Evolutionary conservation across 2,888 invertebrate genomes (phyloP).

Genomic region (Drosophila niveifrons): DNA sequence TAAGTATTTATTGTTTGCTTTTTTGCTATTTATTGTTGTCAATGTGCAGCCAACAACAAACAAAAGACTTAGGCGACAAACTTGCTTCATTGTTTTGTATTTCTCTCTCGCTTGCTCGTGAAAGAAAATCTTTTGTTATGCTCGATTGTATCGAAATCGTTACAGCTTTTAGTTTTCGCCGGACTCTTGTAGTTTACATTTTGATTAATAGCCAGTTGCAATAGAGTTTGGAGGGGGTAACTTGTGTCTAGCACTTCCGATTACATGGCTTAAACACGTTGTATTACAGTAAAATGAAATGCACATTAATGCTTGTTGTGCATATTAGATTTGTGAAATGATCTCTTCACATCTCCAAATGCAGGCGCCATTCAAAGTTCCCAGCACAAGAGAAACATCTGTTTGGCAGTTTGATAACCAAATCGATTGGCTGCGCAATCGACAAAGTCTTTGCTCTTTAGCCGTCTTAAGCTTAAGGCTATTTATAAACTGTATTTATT

Average conservation of each 20-base stretch:
- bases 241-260: background rate
- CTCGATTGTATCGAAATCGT: conserved; percentile 28
- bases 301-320: background rate
- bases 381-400: conserved; percentile 12
- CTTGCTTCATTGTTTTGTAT: conserved; percentile 54
- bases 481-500: conserved; percentile 66
- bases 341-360: conserved; percentile 5
- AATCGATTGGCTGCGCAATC: conserved; percentile 18
- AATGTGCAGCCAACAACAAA: conserved; percentile 49
- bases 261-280: background rate
- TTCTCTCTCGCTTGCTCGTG: conserved; percentile 6
- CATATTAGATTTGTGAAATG: conserved; percentile 6
- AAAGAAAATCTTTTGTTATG: conserved; percentile 55
- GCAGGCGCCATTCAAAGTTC: conserved; percentile 15
- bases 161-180: conserved; percentile 4
- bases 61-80: conserved; percentile 78
- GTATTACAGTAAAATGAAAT: background rate
- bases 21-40: conserved; percentile 38
- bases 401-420: conserved; percentile 3
- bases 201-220: conserved; percentile 23
- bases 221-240: background rate
- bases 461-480: conserved; percentile 37
- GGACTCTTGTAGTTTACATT: background rate
- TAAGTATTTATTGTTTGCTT: conserved; percentile 42
- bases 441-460: conserved; percentile 58